Percentiles rank a stretch among this genome's conserved stretches.
Conservation (phyloP, 2,888 invertebrate genomes). For the Ectemnius continuus region DNA sequence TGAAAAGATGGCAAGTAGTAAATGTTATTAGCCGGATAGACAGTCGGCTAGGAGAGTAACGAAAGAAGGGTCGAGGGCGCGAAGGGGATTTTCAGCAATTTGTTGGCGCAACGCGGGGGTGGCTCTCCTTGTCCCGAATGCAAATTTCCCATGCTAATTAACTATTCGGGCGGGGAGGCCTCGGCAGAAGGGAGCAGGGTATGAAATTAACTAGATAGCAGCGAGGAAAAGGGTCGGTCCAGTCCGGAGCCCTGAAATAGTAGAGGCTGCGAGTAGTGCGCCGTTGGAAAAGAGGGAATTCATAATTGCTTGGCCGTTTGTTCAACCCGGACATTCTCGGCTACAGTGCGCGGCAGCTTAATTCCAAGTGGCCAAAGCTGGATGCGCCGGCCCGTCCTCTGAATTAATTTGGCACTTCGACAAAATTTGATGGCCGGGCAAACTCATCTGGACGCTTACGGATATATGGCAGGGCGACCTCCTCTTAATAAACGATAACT, state of each 20-base stretch:
- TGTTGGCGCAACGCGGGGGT: slow-evolving; percentile 42
- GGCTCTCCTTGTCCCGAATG: slow-evolving; percentile 65
- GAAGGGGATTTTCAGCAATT: slow-evolving; percentile 33
- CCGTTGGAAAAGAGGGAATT: slow-evolving; percentile 66
- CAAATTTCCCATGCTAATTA: slow-evolving; percentile 73
- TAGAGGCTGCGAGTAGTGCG: slow-evolving; percentile 45
- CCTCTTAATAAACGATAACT: background rate
- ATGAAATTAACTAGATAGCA: slow-evolving; percentile 67
- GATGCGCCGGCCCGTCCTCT: slow-evolving; percentile 17
- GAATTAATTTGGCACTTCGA: slow-evolving; percentile 42
- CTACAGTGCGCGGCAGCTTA: slow-evolving; percentile 46
- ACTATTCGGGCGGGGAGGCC: slow-evolving; percentile 58
- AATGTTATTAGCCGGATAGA: background rate
- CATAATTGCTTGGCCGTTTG: slow-evolving; percentile 67
- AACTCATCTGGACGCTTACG: slow-evolving; percentile 25
- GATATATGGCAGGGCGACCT: background rate
- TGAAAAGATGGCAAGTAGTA: background rate
- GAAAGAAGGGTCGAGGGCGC: background rate
- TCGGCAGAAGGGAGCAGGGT: slow-evolving; percentile 52
- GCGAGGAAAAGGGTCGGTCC: slow-evolving; percentile 43
- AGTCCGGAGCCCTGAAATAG: slow-evolving; percentile 55
- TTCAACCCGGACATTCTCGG: slow-evolving; percentile 57
- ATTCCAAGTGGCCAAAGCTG: slow-evolving; percentile 38
- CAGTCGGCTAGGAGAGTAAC: background rate
- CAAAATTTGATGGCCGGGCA: slow-evolving; percentile 40